Percentiles rank a stretch among this genome's conserved stretches.
phyloP scores from a whole-genome alignment of 2,113 vertebrate genomes.

The Nanorana parkeri region DNA sequence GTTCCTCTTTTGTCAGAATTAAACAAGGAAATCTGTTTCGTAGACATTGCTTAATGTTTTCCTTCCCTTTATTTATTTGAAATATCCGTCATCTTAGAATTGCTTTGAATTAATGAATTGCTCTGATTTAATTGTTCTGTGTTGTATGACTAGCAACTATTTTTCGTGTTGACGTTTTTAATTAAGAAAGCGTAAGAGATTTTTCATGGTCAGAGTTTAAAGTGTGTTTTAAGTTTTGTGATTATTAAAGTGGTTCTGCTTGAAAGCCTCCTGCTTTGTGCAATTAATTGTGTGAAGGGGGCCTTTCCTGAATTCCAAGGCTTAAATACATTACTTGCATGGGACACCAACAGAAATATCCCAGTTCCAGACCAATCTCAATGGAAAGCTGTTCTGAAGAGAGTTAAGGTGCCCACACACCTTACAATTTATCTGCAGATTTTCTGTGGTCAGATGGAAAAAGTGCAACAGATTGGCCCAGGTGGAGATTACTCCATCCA shows the following conservation, averaged over 20 bases:
- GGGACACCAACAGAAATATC: no score
- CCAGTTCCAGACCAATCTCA: no score
- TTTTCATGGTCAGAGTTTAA: neutral
- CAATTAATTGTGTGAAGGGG: no score
- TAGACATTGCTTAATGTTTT: neutral
- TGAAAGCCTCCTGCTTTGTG: no score
- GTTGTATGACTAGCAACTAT: constrained; percentile 1
- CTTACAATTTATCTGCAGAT: no score
- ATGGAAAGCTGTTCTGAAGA: no score
- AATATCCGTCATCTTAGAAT: constrained; percentile 20
- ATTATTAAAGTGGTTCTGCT: neutral
- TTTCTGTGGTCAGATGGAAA: no score
- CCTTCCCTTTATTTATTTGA: constrained; percentile 5
- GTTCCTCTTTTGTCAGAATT: neutral
- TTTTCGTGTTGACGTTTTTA: constrained; percentile 17
- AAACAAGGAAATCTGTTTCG: neutral
- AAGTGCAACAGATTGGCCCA: no score
- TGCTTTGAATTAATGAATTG: constrained; percentile 17
- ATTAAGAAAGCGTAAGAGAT: constrained; percentile 33
- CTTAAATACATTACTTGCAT: no score
- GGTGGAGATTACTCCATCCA: no score
- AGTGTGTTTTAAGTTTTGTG: neutral
- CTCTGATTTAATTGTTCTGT: constrained; percentile 34
- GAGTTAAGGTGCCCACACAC: no score
- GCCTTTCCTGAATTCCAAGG: no score